Percentiles rank a stretch among this genome's conserved stretches.
These are phyloP conservation scores for Drosophila pectinifera DNA, from an alignment of 1,140 invertebrate genomes.

Conservation along the genomic window DNA sequence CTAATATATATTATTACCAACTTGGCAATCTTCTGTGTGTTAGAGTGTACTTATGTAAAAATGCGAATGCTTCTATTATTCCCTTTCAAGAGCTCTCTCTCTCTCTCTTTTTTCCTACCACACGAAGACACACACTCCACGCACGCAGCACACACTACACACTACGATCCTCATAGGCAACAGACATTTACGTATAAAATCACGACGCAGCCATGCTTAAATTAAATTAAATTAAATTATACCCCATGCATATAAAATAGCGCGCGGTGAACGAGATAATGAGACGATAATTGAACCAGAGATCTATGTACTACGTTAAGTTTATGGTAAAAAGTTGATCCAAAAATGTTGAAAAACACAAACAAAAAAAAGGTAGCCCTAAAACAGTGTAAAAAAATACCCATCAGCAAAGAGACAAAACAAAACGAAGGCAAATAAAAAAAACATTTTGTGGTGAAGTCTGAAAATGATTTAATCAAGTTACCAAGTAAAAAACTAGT, in stretches of 20 bases:
- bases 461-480: conserved; percentile 84
- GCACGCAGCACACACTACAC: conserved; percentile 1
- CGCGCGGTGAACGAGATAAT: conserved; percentile 38
- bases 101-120: conserved; percentile 48
- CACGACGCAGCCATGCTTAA: conserved; percentile 50
- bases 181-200: conserved; percentile 28
- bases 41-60: conserved; percentile 80
- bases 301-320: conserved; percentile 77
- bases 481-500: conserved; percentile 70
- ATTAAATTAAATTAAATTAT: conserved; percentile 59
- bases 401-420: conserved; percentile 32
- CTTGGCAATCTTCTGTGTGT: conserved; percentile 67
- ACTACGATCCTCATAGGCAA: conserved; percentile 41
- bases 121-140: conserved; percentile 14
- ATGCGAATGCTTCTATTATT: conserved; percentile 48
- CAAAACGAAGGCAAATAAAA: conserved; percentile 42
- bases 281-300: conserved; percentile 58
- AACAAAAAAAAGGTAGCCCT: conserved; percentile 60
- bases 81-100: conserved; percentile 34
- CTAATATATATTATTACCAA: conserved; percentile 37
- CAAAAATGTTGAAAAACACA: conserved; percentile 71
- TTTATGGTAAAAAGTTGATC: conserved; percentile 74
- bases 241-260: conserved; percentile 65
- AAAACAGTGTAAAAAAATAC: conserved; percentile 64
- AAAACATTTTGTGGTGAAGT: conserved; percentile 73